Percentiles rank a stretch among this genome's conserved stretches.
These are phyloP conservation scores for Siphamia tubifer DNA, from an alignment of 2,113 vertebrate genomes.

Conservation along the genomic window DNA sequence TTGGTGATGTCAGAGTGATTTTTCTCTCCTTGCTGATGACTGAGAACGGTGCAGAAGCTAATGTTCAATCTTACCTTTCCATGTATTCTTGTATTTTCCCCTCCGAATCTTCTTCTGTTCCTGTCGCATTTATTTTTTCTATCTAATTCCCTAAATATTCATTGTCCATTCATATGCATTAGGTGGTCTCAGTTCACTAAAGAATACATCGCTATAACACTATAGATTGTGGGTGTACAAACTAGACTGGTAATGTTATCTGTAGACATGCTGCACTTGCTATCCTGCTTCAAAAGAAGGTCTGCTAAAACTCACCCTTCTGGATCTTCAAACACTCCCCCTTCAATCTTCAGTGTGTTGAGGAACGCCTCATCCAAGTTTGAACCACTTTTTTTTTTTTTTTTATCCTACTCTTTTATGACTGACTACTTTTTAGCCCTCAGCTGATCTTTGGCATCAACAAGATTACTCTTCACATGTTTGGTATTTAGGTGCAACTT, in stretches of 20 bases:
- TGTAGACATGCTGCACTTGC: background rate
- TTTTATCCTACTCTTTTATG: too few species aligned
- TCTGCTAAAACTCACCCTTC: too few species aligned
- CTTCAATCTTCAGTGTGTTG: too few species aligned
- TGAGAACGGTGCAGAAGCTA: conserved; percentile 30
- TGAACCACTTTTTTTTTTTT: too few species aligned
- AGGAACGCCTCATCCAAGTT: too few species aligned
- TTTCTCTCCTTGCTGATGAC: conserved; percentile 31
- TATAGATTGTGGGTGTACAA: background rate
- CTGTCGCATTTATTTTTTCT: background rate
- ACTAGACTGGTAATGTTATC: background rate
- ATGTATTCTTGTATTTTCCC: conserved; percentile 8
- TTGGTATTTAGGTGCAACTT: too few species aligned
- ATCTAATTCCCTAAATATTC: background rate
- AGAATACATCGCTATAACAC: background rate
- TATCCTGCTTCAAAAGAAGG: too few species aligned
- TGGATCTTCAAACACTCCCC: too few species aligned
- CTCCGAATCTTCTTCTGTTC: background rate
- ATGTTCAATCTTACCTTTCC: conserved; percentile 28
- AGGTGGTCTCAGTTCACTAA: background rate
- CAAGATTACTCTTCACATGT: too few species aligned
- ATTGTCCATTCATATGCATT: background rate
- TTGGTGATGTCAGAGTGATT: conserved; percentile 46
- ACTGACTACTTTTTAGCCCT: too few species aligned
- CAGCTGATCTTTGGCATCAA: too few species aligned